A percentile compares a stretch with the other conserved stretches of the same genome.
Conservation (phyloP, 1,140 invertebrate species). For the Lethrus apterus region DNA sequence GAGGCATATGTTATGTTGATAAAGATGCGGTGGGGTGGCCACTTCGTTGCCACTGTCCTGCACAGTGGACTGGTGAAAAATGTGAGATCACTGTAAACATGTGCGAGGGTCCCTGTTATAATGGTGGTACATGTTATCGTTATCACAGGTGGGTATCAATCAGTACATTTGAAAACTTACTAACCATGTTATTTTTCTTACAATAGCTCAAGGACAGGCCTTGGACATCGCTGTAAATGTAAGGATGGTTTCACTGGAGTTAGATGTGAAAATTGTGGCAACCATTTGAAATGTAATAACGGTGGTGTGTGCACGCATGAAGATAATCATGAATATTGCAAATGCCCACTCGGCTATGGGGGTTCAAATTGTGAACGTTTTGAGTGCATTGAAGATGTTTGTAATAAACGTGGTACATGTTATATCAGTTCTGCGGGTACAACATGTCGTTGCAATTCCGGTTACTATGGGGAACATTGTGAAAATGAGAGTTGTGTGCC, state of each 20-base stretch:
- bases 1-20: slow-evolving; percentile 51
- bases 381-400: slow-evolving; percentile 22
- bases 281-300: slow-evolving; percentile 32
- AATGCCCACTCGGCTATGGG: slow-evolving; percentile 28
- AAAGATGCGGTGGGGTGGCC: slow-evolving; percentile 24
- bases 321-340: slow-evolving; percentile 22
- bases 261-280: slow-evolving; percentile 34
- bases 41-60: slow-evolving; percentile 52
- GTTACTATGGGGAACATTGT: slow-evolving; percentile 51
- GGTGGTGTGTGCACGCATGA: slow-evolving; percentile 30
- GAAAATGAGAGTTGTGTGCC: slow-evolving; percentile 48
- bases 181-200: too few species aligned
- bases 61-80: slow-evolving; percentile 56
- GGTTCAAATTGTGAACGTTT: slow-evolving; percentile 27
- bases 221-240: slow-evolving; percentile 52
- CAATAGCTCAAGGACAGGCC: slow-evolving; percentile 35
- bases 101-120: slow-evolving; percentile 47
- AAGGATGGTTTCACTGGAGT: slow-evolving; percentile 45
- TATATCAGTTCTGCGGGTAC: slow-evolving; percentile 20
- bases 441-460: slow-evolving; percentile 41
- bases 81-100: slow-evolving; percentile 53
- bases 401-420: slow-evolving; percentile 23
- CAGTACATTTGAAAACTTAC: too few species aligned
- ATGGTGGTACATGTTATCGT: slow-evolving; percentile 49
- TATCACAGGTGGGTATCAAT: slow-evolving; percentile 13